phyloP scores from a whole-genome alignment of 2,113 vertebrate genomes.

The Aphyosemion australe region DNA sequence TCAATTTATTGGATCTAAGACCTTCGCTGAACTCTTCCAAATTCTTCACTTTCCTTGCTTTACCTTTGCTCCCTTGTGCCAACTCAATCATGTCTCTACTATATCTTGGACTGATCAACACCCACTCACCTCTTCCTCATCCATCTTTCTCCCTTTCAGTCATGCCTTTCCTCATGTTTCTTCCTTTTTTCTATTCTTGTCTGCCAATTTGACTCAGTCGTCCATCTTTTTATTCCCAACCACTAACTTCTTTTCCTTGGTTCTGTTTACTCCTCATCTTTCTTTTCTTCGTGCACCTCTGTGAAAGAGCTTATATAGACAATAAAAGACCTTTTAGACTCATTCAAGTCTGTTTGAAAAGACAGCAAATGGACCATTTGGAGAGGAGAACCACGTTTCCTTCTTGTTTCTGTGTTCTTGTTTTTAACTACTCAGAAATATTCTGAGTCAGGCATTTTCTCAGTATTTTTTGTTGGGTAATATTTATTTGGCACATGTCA shows the following conservation, averaged over 20 bases:
- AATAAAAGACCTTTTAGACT: neutral
- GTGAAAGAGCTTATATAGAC: neutral
- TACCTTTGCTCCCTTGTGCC: slow-evolving; percentile 64
- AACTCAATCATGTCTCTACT: slow-evolving; percentile 52
- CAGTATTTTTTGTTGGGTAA: neutral
- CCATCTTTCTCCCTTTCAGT: slow-evolving; percentile 20
- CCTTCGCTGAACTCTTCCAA: slow-evolving; percentile 69
- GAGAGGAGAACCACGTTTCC: no score
- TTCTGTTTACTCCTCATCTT: neutral
- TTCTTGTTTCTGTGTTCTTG: neutral
- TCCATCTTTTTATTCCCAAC: slow-evolving; percentile 8
- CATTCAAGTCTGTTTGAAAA: neutral
- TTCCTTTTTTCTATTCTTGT: neutral
- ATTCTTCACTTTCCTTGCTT: slow-evolving; percentile 57
- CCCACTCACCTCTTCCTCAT: slow-evolving; percentile 33
- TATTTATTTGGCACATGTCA: neutral
- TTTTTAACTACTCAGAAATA: neutral
- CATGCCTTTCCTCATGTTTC: slow-evolving; percentile 18
- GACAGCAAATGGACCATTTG: neutral
- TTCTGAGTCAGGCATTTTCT: slow-evolving; percentile 3
- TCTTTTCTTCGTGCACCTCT: neutral
- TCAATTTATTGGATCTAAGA: slow-evolving; percentile 63
- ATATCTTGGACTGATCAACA: slow-evolving; percentile 29
- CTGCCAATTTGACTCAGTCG: slow-evolving; percentile 5
- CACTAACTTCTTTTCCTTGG: neutral